phyloP scores from a whole-genome alignment of 2,113 vertebrate genomes.

The Eublepharis macularius region DNA sequence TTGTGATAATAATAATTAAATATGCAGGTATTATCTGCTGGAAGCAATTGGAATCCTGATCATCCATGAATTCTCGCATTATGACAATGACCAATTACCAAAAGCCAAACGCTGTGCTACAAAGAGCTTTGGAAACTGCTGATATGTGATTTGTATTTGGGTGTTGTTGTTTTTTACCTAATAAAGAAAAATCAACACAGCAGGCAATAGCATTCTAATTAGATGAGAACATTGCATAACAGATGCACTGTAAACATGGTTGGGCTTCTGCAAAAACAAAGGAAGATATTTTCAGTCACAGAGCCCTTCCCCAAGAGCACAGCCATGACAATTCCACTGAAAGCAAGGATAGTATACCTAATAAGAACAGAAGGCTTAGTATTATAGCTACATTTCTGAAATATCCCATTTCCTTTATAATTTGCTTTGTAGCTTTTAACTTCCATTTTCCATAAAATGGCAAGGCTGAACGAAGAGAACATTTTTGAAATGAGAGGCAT shows the following conservation, averaged over 20 bases:
- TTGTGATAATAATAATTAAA: not conserved
- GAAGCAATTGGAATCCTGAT: not conserved
- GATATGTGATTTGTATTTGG: not conserved
- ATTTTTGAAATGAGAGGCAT: not conserved
- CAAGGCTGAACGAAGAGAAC: not conserved
- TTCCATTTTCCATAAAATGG: not conserved
- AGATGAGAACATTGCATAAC: constrained; percentile 6
- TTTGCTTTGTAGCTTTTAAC: constrained; percentile 17
- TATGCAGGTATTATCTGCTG: not conserved
- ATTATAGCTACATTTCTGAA: constrained; percentile 10
- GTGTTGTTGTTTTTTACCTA: not conserved
- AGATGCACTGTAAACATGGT: not conserved
- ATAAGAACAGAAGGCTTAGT: constrained; percentile 11
- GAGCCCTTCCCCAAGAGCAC: not conserved
- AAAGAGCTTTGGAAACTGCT: not conserved
- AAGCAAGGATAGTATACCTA: constrained; percentile 1
- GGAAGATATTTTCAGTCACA: not conserved
- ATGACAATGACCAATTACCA: not conserved
- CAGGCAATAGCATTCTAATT: constrained; percentile 3
- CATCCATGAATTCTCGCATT: not conserved
- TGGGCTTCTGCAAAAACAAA: not conserved
- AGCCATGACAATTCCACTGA: not conserved
- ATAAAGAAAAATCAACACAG: constrained; percentile 22
- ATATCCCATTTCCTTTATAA: constrained; percentile 21
- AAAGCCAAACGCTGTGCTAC: not conserved